Conservation (phyloP, 2,113 vertebrate genomes). For the Sclerurus mexicanus region DNA sequence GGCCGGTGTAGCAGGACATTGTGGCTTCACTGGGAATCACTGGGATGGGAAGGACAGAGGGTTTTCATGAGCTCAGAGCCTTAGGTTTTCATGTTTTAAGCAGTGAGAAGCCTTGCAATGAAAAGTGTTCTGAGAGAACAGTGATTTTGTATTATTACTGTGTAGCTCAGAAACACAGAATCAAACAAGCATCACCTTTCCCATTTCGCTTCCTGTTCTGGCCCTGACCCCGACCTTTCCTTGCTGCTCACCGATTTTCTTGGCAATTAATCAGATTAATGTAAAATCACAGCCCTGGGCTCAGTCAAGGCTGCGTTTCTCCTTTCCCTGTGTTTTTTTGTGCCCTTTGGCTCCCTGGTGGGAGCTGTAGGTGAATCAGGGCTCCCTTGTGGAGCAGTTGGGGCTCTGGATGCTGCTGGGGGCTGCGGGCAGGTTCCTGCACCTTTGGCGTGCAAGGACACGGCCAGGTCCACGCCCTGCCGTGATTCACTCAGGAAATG, state of each 20-base stretch:
- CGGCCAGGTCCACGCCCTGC: background rate
- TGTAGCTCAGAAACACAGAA: background rate
- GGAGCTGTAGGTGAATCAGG: background rate
- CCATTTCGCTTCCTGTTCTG: rapidly evolving
- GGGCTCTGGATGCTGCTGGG: background rate
- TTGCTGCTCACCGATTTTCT: background rate
- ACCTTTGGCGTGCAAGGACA: background rate
- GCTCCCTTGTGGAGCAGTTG: background rate
- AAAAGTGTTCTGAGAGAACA: background rate
- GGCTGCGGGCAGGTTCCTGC: background rate
- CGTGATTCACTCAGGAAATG: background rate
- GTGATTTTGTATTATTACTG: rapidly evolving
- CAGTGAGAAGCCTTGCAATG: background rate
- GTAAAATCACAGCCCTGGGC: background rate
- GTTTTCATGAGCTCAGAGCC: background rate
- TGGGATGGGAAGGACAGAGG: background rate
- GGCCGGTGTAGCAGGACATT: background rate
- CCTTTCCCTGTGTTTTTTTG: background rate
- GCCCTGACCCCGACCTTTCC: background rate
- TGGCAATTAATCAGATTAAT: background rate
- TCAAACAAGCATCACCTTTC: background rate
- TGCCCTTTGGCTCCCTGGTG: background rate
- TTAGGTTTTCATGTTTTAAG: background rate
- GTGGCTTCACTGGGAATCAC: rapidly evolving
- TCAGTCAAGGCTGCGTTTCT: background rate